Base-by-base conservation (phyloP, 2,888 invertebrate species). In the Aphrophora alni region DNA sequence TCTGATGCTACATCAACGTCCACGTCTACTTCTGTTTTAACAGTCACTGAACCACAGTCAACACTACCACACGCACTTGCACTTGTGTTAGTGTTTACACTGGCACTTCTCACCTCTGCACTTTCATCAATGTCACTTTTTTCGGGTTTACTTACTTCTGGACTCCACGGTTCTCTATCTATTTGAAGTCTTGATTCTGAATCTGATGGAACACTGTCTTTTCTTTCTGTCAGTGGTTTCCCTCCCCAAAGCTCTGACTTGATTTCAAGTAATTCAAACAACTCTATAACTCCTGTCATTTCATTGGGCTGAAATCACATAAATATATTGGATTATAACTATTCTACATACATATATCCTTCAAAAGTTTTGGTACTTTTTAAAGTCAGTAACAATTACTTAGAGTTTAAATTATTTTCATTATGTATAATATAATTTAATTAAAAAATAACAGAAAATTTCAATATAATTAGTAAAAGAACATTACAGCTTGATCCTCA, bases 221-320 rank as follows among this genome's bases (percentile, higher is more conserved):
- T 80, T 28, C 70, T 24, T 59, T 78, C 80, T 59, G 77, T 21
- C 70, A 59, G n/a, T 80, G 80, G 73, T 72, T 78, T 75, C 74
- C 81, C 77, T 69, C 80, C 85, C 85, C 85, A 89, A 28, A 89
- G 86, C 86, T 95, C 95, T 83, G 95, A 94, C 89, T 95, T 95
- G 85, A 96, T 96, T 90, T 95, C 95, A 86, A 96, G 89, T 85
- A 96, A 89, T 88, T 95, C 93, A 88, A 96, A 93, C 80, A 96
- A 89, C 88, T 95, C 95, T 89, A 95, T 93, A 90, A 96, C 92
- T 86, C 94, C 95, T 87, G 94, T 93, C 85, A 96, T 92, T 90
- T 96, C 95, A 85, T 92, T 92, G 84, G 93, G 93, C 94, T 94
- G 89, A 4, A 85, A 91, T 90, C 83, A 82, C 81, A 83, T 77